Evolutionary conservation across 2,113 vertebrate genomes (phyloP).

Genomic region (Scytalopus superciliaris): DNA sequence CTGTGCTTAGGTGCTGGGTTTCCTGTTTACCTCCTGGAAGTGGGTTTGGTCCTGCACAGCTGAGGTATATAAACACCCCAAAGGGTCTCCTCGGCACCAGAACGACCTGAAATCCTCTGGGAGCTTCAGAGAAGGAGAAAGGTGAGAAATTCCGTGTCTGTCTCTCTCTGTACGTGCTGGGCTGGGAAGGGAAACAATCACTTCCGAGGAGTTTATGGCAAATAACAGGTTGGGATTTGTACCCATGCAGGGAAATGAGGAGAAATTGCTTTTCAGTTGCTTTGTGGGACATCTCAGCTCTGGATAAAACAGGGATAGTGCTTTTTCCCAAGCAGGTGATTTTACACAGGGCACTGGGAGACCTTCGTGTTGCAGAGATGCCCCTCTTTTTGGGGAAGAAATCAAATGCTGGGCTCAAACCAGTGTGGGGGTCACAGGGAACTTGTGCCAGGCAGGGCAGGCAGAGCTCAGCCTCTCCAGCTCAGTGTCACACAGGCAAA

Average conservation of each 20-base stretch:
- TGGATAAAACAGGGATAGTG: background rate
- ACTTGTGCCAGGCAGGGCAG: fast-evolving
- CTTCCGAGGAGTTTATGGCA: fast-evolving
- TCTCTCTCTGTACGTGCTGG: fast-evolving
- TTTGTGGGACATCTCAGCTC: background rate
- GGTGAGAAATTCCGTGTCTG: background rate
- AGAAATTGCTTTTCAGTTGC: fast-evolving
- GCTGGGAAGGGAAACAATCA: fast-evolving
- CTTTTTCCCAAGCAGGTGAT: background rate
- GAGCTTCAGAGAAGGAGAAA: background rate
- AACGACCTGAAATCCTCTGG: background rate
- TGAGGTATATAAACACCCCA: background rate
- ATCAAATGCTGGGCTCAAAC: fast-evolving
- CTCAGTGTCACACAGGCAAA: background rate
- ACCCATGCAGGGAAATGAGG: fast-evolving
- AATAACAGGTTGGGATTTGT: background rate
- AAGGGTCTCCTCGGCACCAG: background rate
- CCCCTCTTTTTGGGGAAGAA: background rate
- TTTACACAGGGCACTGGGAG: background rate
- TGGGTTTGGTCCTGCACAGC: background rate
- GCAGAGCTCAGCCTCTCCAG: background rate
- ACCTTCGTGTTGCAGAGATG: background rate
- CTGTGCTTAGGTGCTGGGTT: constrained; percentile 19
- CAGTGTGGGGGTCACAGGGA: fast-evolving
- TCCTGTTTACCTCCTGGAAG: constrained; percentile 27